A percentile compares a stretch with the other conserved stretches of the same genome.
Conservation (phyloP, 2,113 vertebrate genomes). For the Tragelaphus scriptus region DNA sequence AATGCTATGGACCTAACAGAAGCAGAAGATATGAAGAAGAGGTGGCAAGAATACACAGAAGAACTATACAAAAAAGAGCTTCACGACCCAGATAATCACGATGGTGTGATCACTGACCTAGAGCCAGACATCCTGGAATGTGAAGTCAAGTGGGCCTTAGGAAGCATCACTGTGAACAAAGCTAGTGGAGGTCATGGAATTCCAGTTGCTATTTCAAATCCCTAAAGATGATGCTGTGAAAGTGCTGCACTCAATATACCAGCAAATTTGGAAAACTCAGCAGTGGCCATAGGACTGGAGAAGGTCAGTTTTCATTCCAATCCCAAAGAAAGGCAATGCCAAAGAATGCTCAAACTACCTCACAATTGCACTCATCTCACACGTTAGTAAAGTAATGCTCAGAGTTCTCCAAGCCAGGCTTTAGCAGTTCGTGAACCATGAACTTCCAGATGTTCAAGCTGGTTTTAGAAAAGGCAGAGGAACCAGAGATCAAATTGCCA, state of each 20-base stretch:
- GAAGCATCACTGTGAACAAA: not conserved
- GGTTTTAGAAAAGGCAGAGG: not conserved
- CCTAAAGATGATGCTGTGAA: not conserved
- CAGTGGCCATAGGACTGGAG: not conserved
- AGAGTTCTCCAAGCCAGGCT: not conserved
- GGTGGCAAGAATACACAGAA: not conserved
- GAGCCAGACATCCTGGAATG: not conserved
- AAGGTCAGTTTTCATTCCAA: not conserved
- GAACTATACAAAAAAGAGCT: not conserved
- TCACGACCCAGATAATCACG: not conserved
- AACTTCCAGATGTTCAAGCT: not conserved
- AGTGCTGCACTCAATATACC: not conserved
- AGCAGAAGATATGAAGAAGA: not conserved
- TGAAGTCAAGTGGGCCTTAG: not conserved
- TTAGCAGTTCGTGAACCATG: not conserved
- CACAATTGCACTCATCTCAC: not conserved
- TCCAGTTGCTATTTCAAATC: not conserved
- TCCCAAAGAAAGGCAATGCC: not conserved
- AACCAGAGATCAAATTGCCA: not conserved
- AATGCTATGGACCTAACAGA: not conserved
- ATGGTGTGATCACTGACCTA: not conserved
- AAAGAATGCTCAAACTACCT: not conserved
- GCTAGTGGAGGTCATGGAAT: not conserved
- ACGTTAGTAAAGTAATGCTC: not conserved
- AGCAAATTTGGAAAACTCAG: not conserved